Evolutionary conservation across 2,113 vertebrate species (phyloP).

Genomic region (Ophiodon elongatus): DNA sequence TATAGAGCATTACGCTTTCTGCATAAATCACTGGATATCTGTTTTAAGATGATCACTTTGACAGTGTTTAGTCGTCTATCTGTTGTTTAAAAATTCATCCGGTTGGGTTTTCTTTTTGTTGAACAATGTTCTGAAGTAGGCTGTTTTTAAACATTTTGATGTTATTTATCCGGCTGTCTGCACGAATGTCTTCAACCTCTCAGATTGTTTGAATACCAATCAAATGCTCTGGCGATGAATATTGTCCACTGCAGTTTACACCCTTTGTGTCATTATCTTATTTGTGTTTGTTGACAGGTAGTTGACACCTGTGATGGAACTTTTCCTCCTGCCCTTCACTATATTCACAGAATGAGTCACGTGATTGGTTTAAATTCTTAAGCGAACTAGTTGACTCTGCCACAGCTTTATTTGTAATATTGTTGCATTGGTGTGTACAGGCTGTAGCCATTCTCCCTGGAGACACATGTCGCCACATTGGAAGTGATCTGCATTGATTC

Average conservation of each 20-base stretch:
- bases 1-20: slow-evolving; percentile 7
- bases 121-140: slow-evolving; percentile 39
- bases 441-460: slow-evolving; percentile 61
- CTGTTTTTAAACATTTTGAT: slow-evolving; percentile 50
- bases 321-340: slow-evolving; percentile 5
- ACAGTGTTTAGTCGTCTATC: slow-evolving; percentile 34
- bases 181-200: slow-evolving; percentile 44
- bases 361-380: background rate
- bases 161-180: slow-evolving; percentile 62
- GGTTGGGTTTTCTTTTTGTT: slow-evolving; percentile 33
- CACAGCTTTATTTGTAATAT: slow-evolving; percentile 34
- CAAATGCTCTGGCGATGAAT: slow-evolving; percentile 59
- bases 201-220: slow-evolving; percentile 57
- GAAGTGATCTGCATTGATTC: slow-evolving; percentile 79
- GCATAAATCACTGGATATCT: slow-evolving; percentile 44
- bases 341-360: background rate
- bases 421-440: slow-evolving; percentile 60
- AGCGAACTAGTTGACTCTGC: slow-evolving; percentile 14
- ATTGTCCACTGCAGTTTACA: slow-evolving; percentile 51
- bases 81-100: slow-evolving; percentile 20
- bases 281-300: slow-evolving; percentile 32
- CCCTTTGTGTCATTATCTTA: slow-evolving; percentile 50
- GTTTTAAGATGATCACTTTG: slow-evolving; percentile 35
- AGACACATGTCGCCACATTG: slow-evolving; percentile 70
- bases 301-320: slow-evolving; percentile 50